Base-by-base conservation (phyloP, 1,140 invertebrate genomes). In the Trachelipus rathkii region DNA sequence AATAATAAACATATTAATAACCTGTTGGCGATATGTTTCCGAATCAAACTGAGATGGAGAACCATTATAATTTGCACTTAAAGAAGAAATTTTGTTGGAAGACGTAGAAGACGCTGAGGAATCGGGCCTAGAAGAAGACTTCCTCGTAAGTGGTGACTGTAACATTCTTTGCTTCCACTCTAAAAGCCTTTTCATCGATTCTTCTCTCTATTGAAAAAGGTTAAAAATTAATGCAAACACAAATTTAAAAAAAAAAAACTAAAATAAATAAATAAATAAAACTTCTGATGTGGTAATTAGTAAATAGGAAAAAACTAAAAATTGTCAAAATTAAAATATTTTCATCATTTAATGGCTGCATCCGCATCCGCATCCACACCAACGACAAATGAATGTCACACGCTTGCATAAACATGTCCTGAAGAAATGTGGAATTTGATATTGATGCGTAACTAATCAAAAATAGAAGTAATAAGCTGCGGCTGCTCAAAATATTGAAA, bases 121-220 rank as follows among this genome's bases (percentile, higher is more conserved):
- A 60, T 60, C 50, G 50, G 77, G 76, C 19, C 73, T 78, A 72
- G 75, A 69, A 23, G 72, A 79, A 68, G 90, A 89, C 85, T 94
- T 94, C 74, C 92, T 88, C 21, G 93, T 94, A 74, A 95, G 84
- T 13, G 94, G 93, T 21, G 92, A 93, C 84, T 95, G 93, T 78
- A 95, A 85, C 94, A 95, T 95, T 82, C 93, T 88, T 85, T 95
- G 93, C 84, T 95, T 95, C 94, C 94, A 95, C 85, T 95, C 93
- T 11, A 95, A 85, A 76, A 95, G 84, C 13, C 94, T 87, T 85
- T 93, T 94, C 93, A 95, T 95, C 7, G 93, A 95, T 85, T 95
- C 93, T 87, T 95, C 93, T 43, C 92, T 88, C 90, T 92, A 84
- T n/a, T 21, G 82, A 82, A 78, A 24, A 66, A 78, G 50, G 74